Conservation (phyloP, 2,797 vertebrate species). For the Macropus fuliginosus region DNA sequence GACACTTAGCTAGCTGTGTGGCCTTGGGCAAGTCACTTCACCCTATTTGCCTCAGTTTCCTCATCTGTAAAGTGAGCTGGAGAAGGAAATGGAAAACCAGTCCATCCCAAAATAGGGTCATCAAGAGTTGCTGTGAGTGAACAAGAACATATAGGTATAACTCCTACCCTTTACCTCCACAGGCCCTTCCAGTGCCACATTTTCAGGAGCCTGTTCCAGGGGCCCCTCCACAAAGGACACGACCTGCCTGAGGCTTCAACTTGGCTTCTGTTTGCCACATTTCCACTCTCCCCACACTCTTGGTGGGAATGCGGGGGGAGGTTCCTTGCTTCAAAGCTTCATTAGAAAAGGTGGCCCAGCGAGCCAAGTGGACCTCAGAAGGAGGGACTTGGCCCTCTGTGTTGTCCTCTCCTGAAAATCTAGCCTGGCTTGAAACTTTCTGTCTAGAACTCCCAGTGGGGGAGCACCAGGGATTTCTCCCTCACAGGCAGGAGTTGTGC, state of each 20-base stretch:
- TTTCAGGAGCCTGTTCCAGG: not conserved
- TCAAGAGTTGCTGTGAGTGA: not conserved
- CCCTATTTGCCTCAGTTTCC: not conserved
- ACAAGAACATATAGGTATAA: not conserved
- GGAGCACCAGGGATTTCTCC: too few species aligned
- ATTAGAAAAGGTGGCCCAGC: not conserved
- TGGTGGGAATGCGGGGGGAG: not conserved
- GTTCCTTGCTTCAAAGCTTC: not conserved
- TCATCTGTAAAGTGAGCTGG: not conserved
- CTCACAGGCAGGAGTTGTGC: too few species aligned
- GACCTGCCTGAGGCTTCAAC: not conserved
- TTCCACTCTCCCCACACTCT: too few species aligned
- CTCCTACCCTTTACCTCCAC: not conserved
- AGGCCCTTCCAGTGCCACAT: not conserved
- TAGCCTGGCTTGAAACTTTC: not conserved
- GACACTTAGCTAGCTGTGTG: not conserved
- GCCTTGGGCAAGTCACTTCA: too few species aligned
- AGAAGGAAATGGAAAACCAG: not conserved
- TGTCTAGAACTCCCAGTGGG: not conserved
- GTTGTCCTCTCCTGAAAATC: not conserved
- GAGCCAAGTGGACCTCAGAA: not conserved
- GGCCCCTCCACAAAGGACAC: not conserved
- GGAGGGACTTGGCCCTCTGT: not conserved
- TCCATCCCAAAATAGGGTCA: not conserved
- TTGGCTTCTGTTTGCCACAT: not conserved